Evolutionary conservation across 2,797 vertebrate genomes (phyloP).

Genomic region (Halcyon leucocephala): DNA sequence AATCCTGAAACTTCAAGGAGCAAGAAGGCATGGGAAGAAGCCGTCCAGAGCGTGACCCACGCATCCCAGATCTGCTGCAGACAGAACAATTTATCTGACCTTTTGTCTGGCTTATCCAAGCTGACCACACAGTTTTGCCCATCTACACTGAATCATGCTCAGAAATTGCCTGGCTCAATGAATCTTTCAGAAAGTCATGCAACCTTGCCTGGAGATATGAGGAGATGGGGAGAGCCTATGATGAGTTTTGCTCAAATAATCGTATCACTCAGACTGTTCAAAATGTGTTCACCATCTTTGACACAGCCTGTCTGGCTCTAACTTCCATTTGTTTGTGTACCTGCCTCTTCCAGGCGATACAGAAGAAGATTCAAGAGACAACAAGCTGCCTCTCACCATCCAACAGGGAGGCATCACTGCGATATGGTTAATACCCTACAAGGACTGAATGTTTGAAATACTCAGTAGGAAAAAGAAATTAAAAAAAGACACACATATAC

Average conservation of each 20-base stretch:
- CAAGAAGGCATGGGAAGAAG: neutral
- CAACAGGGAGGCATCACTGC: neutral
- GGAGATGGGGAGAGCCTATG: neutral
- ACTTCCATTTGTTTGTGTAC: neutral
- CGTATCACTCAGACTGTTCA: fast-evolving
- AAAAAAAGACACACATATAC: neutral
- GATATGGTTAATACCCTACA: neutral
- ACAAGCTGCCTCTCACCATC: neutral
- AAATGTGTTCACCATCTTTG: neutral
- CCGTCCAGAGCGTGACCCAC: fast-evolving
- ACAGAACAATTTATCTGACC: neutral
- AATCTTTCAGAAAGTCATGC: neutral
- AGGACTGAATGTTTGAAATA: conserved; percentile 43
- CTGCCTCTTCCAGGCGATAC: neutral
- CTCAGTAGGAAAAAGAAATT: neutral
- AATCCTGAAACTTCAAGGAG: neutral
- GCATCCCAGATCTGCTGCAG: neutral
- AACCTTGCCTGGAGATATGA: neutral
- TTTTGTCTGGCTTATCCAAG: neutral
- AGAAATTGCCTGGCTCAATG: neutral
- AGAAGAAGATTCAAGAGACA: neutral
- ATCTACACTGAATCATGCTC: neutral
- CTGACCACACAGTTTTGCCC: neutral
- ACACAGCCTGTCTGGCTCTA: neutral
- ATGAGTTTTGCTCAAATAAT: neutral